Evolutionary conservation across 1,140 invertebrate genomes (phyloP).

Genomic region (Atta texana): DNA sequence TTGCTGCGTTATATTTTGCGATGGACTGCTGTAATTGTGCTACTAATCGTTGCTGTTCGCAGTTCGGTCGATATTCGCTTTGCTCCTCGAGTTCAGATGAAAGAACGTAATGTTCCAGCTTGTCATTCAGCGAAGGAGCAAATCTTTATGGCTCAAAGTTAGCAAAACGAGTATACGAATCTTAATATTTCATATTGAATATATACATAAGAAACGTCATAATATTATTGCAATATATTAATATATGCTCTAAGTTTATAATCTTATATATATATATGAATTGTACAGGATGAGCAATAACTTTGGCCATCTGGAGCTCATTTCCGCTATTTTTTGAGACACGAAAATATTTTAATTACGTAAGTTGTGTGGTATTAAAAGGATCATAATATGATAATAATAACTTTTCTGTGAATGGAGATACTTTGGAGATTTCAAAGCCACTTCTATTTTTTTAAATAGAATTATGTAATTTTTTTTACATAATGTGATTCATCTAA

Average conservation of each 20-base stretch:
- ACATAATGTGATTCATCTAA: no score
- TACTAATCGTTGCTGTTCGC: constrained; percentile 72
- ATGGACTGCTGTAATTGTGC: constrained; percentile 81
- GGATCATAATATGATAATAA: no score
- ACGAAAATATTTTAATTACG: no score
- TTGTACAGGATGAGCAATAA: no score
- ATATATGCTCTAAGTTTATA: neutral
- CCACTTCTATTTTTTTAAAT: no score
- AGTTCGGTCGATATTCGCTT: neutral
- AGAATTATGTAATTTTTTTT: no score
- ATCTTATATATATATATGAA: no score
- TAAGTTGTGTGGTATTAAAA: no score
- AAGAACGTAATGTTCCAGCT: constrained; percentile 72
- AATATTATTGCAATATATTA: neutral
- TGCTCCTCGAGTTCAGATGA: constrained; percentile 62
- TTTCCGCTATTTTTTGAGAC: no score
- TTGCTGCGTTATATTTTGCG: constrained; percentile 88
- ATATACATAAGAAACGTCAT: neutral
- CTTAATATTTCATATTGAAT: neutral
- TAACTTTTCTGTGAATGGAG: no score
- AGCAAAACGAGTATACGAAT: neutral
- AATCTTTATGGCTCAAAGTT: constrained; percentile 50
- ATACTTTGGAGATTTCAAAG: no score
- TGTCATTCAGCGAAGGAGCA: constrained; percentile 2
- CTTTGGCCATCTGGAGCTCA: no score